phyloP scores from a whole-genome alignment of 2,888 invertebrate genomes.

The Zeuzera pyrina region DNA sequence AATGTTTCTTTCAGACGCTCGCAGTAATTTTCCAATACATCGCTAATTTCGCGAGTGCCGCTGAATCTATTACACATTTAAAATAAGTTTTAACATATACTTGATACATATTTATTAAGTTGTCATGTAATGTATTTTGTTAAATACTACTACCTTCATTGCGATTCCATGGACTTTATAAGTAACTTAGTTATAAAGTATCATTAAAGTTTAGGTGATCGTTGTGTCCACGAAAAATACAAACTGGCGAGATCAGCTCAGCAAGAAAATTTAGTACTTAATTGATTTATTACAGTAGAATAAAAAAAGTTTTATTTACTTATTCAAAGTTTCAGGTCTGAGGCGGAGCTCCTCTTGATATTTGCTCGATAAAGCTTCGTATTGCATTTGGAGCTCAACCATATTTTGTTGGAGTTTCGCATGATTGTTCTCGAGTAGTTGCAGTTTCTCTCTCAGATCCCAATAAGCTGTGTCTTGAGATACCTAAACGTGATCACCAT shows the following conservation, averaged over 20 bases:
- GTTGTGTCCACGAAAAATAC: too few species aligned
- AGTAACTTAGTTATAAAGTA: too few species aligned
- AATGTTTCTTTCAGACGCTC: constrained; percentile 36
- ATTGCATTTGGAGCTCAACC: constrained; percentile 57
- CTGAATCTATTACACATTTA: constrained; percentile 24
- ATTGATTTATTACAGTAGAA: not conserved
- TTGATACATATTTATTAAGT: too few species aligned
- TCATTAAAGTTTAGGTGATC: too few species aligned
- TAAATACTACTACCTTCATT: too few species aligned
- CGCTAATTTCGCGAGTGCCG: constrained; percentile 43
- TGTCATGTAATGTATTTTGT: too few species aligned
- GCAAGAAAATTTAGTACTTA: too few species aligned
- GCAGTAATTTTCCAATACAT: constrained; percentile 37
- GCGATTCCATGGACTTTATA: too few species aligned
- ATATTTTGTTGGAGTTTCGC: constrained; percentile 57
- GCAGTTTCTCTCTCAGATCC: constrained; percentile 49
- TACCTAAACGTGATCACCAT: constrained; percentile 34
- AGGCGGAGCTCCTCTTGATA: constrained; percentile 48
- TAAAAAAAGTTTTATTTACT: constrained; percentile 23
- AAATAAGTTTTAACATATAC: too few species aligned
- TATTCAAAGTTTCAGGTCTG: constrained; percentile 51
- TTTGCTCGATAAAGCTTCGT: constrained; percentile 46
- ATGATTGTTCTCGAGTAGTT: constrained; percentile 41
- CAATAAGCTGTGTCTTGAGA: constrained; percentile 57
- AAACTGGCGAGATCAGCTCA: too few species aligned